phyloP scores from a whole-genome alignment of 2,113 vertebrate species.

The Narcine bancroftii region DNA sequence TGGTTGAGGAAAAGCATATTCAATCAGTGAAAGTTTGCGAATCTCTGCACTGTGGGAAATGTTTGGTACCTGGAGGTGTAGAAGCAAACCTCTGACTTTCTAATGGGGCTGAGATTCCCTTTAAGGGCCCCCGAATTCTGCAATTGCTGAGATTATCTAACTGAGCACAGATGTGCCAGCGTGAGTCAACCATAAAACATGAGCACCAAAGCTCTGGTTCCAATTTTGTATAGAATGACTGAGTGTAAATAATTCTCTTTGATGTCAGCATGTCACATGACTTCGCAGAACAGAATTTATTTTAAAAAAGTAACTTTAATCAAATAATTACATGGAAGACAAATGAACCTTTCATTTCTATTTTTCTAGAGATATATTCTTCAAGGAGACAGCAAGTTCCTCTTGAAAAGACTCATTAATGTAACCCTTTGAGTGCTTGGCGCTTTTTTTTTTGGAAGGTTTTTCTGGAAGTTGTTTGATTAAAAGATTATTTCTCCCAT shows the following conservation, averaged over 20 bases:
- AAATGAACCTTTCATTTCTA: not conserved
- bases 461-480: no score
- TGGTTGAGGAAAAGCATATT: no score
- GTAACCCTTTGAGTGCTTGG: not conserved
- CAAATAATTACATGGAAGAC: not conserved
- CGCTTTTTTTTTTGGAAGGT: not conserved
- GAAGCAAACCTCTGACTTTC: not conserved
- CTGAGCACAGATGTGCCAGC: not conserved
- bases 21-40: no score
- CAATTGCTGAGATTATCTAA: not conserved
- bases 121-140: not conserved
- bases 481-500: no score
- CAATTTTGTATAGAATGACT: not conserved
- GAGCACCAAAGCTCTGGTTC: not conserved
- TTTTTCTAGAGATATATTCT: not conserved
- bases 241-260: conserved; percentile 17
- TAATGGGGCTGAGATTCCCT: not conserved
- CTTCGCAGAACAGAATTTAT: not conserved
- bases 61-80: not conserved
- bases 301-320: conserved; percentile 7
- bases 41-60: not conserved
- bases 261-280: not conserved
- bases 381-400: not conserved
- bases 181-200: not conserved
- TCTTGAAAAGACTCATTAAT: not conserved